phyloP scores from a whole-genome alignment of 1,140 invertebrate genomes.

The Maniola jurtina region DNA sequence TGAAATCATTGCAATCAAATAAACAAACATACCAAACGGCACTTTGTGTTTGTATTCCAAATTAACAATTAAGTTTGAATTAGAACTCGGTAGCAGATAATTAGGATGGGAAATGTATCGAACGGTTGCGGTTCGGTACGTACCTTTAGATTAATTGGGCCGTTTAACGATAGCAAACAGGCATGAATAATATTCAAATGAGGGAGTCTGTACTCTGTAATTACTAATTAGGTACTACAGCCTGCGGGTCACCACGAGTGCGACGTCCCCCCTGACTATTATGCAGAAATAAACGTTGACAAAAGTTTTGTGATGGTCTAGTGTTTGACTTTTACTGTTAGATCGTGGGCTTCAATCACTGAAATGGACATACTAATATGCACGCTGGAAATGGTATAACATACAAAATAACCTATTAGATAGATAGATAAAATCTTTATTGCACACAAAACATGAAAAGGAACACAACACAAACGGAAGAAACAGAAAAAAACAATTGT shows the following conservation, averaged over 20 bases:
- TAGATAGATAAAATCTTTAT: no score
- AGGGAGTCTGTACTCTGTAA: neutral
- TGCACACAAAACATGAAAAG: no score
- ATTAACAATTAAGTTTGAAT: conserved; percentile 26
- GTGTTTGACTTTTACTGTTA: no score
- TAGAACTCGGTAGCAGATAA: conserved; percentile 24
- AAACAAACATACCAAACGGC: neutral
- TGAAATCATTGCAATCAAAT: conserved; percentile 9
- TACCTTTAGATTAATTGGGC: conserved; percentile 22
- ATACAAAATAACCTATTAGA: no score
- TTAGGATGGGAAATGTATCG: conserved; percentile 3
- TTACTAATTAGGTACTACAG: neutral
- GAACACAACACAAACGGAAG: no score
- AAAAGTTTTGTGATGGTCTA: no score
- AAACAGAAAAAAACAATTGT: no score
- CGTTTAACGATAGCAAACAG: conserved; percentile 22
- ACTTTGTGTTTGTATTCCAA: conserved; percentile 6
- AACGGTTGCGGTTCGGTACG: conserved; percentile 20
- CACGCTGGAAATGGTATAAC: no score
- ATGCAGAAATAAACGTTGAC: neutral
- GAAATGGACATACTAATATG: no score
- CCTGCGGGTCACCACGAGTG: neutral
- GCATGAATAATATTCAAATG: conserved; percentile 18
- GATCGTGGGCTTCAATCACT: no score
- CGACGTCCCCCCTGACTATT: neutral